Base-by-base conservation (phyloP, 2,113 vertebrate genomes). In the Athene noctua region DNA sequence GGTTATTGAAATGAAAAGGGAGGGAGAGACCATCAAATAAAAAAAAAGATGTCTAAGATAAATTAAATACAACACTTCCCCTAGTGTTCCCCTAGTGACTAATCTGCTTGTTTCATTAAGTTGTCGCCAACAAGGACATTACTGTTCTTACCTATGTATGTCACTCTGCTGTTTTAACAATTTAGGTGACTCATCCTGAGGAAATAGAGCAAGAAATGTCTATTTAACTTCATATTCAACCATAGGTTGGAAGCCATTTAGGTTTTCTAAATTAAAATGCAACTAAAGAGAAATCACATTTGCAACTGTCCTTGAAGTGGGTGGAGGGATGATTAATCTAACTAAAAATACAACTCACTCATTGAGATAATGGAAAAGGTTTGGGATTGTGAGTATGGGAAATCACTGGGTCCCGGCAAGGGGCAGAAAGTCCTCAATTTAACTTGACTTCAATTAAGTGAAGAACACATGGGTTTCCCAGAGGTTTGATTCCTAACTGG, bases 221-320 rank as follows among this genome's bases (percentile, higher is more conserved):
- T 73, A 72, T 86, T 92, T 75, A 88, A 70, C 47, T 92, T 93
- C 62, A 36, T 80, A 70, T 87, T 96, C 77, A 36, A 10, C 29
- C 3, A 34, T 70, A 82, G 29, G 62, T 95, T 94, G 38, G 79
- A 62, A 95, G 40, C 7, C 27, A 91, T 75, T 92, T 95, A 77
- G 25, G 7, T 61, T 90, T 92, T 77, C 54, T 86, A 83, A 86
- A 95, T 96, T 93, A 88, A 94, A 97, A 79, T 92, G n/a, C 61
- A 71, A 61, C 78, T 84, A 40, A 47, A 80, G 22, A 66, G 80
- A 88, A 84, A 90, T 66, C 23, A 62, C 25, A 59, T 90, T 84
- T 85, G 44, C 42, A 63, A 9, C 46, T 70, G 30, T 75, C 74
- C 75, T 86, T 84, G 42, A 73, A 63, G 25, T 2, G 10, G 4